These are phyloP conservation scores for Noctua pronuba DNA, from an alignment of 2,888 invertebrate genomes.

Conservation along the genomic window DNA sequence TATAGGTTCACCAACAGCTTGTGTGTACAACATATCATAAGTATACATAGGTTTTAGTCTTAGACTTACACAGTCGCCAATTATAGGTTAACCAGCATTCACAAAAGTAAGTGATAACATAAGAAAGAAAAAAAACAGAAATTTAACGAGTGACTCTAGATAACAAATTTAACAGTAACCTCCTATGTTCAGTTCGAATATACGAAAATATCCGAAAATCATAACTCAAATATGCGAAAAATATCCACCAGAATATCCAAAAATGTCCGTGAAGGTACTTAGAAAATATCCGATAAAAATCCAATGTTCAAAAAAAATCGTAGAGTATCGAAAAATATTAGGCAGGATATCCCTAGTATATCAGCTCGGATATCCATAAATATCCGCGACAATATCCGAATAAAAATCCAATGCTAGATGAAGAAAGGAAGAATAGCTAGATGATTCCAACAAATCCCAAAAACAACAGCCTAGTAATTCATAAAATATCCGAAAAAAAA, in stretches of 20 bases:
- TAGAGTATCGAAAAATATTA: neutral
- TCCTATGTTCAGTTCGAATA: neutral
- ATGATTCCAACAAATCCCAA: neutral
- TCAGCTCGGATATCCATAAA: neutral
- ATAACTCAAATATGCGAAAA: slow-evolving; percentile 1
- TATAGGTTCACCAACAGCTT: too few relatives aligned
- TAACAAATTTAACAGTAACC: too few relatives aligned
- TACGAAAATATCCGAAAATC: neutral
- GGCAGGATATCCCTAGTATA: neutral
- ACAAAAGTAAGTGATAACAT: too few relatives aligned
- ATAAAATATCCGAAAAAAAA: neutral
- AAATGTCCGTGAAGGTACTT: neutral
- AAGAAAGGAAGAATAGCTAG: too few relatives aligned
- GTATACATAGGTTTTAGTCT: too few relatives aligned
- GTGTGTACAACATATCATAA: too few relatives aligned
- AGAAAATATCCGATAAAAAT: neutral
- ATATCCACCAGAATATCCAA: neutral
- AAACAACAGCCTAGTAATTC: neutral
- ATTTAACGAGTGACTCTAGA: too few relatives aligned
- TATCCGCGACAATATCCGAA: neutral
- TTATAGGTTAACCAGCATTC: too few relatives aligned
- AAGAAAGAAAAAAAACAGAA: too few relatives aligned
- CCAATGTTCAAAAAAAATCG: too few relatives aligned
- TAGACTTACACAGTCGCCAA: too few relatives aligned
- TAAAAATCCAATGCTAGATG: too few relatives aligned